Evolutionary conservation across 2,113 vertebrate genomes (phyloP), one percentile per base, ranked within the genome.

Genomic region (Cygnus atratus): DNA sequence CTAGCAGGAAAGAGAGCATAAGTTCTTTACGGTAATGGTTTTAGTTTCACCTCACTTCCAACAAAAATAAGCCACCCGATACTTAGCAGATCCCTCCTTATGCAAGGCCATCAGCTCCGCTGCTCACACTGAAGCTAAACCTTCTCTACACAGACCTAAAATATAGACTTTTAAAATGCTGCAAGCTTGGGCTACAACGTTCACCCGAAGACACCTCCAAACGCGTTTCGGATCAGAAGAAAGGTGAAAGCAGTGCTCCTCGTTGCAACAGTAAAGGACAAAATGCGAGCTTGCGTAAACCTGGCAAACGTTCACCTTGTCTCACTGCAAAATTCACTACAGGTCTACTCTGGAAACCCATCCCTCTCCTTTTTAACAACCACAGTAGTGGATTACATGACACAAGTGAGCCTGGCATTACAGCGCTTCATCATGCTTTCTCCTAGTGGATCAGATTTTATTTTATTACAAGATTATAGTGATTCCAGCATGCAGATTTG

Each of bases 11-110:
- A 95, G 86, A 87, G 79, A 90, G 77, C 81, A 41, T 33, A 76
- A 92, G 88, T 91, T 93, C 80, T 89, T 82, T 94, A 74, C 87
- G 94, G 70, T 91, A 93, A 94, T 87, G 82, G 88, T 81, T 96
- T 68, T 67, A 84, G 70, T 70, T 96, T 84, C 83, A 94, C 90
- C 83, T 92, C 80, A 54, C 76, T 92, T 92, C 62, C 0, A 70
- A 89, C 59, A 94, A 91, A 97, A 97, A 97, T 93, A 95, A 96
- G 95, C 93, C 11, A 19, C 95, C 93, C 85, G 84, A 71, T 54
- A 58, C 90, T 96, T 81, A 90, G 90, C 94, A 95, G 92, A 93
- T 83, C 76, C 67, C 29, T 92, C 77, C 92, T 94, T 92, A 86
- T 10, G 80, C 87, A 90, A 87, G 89, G 77, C 55, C 89, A 80